These are phyloP conservation scores for Agapornis canus DNA, from an alignment of 2,797 vertebrate genomes.

Conservation along the genomic window DNA sequence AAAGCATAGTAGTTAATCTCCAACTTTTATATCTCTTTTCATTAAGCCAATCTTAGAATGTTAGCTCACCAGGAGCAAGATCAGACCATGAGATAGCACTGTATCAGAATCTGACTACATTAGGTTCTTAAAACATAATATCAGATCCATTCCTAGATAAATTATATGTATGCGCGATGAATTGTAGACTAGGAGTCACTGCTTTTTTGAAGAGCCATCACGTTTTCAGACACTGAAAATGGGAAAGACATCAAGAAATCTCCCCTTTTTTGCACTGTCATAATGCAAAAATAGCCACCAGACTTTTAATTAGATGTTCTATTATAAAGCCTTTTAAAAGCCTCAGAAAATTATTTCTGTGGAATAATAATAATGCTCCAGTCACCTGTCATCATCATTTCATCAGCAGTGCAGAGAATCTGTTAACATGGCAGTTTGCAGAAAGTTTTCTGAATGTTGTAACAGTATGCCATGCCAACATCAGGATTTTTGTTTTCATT, in stretches of 20 bases:
- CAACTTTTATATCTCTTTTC: conserved; percentile 57
- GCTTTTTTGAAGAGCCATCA: not conserved
- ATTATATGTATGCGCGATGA: not conserved
- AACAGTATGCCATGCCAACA: not conserved
- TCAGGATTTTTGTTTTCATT: not conserved
- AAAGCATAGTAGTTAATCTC: conserved; percentile 60
- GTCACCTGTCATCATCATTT: not conserved
- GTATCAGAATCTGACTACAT: conserved; percentile 54
- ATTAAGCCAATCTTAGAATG: conserved; percentile 57
- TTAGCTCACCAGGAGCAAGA: conserved; percentile 24
- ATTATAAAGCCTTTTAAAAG: not conserved
- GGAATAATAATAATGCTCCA: not conserved
- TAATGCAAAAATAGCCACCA: not conserved
- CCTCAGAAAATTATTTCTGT: not conserved
- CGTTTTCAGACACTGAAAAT: not conserved
- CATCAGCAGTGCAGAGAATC: not conserved
- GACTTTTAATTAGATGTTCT: not conserved
- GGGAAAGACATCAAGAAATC: not conserved
- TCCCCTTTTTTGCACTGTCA: not conserved
- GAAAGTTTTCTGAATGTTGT: not conserved
- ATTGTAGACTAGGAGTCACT: not conserved
- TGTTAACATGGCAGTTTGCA: not conserved
- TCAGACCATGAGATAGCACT: conserved; percentile 47
- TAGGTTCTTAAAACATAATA: conserved; percentile 54
- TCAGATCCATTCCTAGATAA: conserved; percentile 29